Conservation (phyloP, 92 coral and sea anemone species). For the Phenganax subtilis region DNA sequence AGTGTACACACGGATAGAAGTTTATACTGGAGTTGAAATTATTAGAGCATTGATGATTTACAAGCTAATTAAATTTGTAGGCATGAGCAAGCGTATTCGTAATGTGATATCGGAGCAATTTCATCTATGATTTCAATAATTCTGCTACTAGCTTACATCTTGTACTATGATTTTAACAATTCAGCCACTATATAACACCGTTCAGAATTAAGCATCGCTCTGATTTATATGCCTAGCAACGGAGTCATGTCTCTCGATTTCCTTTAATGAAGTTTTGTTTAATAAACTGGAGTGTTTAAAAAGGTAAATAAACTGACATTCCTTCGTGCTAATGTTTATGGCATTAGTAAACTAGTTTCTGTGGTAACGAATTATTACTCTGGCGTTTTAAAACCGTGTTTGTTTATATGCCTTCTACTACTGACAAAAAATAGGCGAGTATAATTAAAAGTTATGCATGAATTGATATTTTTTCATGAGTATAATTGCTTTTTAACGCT, state of each 20-base stretch:
- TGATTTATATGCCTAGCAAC: not conserved
- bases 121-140: constrained; percentile 2
- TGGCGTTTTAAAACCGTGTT: not conserved
- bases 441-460: no score
- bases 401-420: not conserved
- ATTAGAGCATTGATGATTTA: not conserved
- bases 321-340: constrained; percentile 18
- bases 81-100: not conserved
- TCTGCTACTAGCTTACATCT: not conserved
- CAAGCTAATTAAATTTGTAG: not conserved
- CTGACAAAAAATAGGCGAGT: not conserved
- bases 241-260: not conserved
- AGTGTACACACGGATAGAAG: no score
- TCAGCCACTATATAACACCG: not conserved
- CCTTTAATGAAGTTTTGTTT: not conserved
- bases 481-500: no score
- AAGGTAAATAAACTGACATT: constrained; percentile 22
- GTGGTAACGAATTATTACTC: constrained; percentile 13
- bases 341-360: constrained; percentile 8
- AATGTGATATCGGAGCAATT: constrained; percentile 1
- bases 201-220: not conserved
- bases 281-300: not conserved
- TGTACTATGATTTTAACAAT: not conserved
- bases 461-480: no score
- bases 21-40: not conserved